phyloP scores from a whole-genome alignment of 1,140 invertebrate species.

The Coptotermes formosanus region DNA sequence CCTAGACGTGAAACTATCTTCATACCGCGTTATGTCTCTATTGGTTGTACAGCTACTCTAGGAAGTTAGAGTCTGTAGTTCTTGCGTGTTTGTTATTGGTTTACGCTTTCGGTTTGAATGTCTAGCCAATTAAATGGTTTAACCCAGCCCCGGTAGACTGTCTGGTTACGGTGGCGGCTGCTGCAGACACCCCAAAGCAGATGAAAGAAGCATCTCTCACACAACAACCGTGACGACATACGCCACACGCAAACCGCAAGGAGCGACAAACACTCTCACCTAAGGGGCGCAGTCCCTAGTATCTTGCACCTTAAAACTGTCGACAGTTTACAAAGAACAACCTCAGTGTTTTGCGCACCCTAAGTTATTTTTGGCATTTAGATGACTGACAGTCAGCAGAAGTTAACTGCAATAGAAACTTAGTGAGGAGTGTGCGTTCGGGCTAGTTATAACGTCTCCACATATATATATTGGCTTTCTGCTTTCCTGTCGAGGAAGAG shows the following conservation, averaged over 20 bases:
- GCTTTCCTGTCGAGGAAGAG: no score
- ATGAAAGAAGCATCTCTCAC: background rate
- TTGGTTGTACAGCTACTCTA: no score
- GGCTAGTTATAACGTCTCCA: no score
- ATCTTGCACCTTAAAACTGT: background rate
- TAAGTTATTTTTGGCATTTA: background rate
- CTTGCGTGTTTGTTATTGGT: no score
- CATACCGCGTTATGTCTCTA: no score
- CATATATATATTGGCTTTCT: no score
- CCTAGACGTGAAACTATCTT: no score
- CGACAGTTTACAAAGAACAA: background rate
- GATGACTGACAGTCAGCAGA: constrained; percentile 17
- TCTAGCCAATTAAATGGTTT: no score
- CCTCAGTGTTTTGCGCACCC: background rate
- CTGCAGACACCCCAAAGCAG: background rate
- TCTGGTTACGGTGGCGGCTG: background rate
- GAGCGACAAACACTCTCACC: background rate
- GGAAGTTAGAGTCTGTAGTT: no score
- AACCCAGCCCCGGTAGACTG: background rate
- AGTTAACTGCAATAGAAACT: background rate
- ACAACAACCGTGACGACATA: background rate
- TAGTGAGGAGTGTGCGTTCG: background rate
- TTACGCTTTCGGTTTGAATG: no score
- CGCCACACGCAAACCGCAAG: background rate
- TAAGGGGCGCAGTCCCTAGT: background rate